These are phyloP conservation scores for Cettia cetti DNA, from an alignment of 2,113 vertebrate genomes.

Conservation along the genomic window DNA sequence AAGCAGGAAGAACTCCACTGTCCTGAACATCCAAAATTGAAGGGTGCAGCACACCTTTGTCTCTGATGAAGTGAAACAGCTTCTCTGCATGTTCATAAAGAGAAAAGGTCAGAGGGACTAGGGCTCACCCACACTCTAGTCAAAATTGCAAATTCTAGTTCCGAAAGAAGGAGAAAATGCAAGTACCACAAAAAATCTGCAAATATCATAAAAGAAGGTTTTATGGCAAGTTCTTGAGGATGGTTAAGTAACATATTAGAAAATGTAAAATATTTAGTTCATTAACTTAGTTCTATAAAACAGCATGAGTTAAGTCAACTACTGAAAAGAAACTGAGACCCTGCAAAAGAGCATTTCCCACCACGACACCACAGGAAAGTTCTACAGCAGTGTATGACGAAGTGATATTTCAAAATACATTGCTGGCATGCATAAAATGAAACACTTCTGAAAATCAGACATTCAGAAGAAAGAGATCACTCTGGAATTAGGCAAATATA, in stretches of 20 bases:
- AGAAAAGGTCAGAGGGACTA: not conserved
- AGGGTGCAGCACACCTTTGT: not conserved
- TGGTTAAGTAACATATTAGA: not conserved
- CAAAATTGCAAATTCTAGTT: not conserved
- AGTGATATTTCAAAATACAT: not conserved
- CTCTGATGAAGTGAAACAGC: not conserved
- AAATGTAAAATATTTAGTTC: not conserved
- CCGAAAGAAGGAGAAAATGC: not conserved
- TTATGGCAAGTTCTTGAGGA: not conserved
- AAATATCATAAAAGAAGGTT: not conserved
- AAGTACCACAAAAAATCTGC: not conserved
- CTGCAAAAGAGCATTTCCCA: not conserved
- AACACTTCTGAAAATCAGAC: not conserved
- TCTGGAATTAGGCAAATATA: not conserved
- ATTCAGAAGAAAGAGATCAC: not conserved
- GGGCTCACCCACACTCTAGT: not conserved
- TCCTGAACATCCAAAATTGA: not conserved
- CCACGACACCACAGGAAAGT: not conserved
- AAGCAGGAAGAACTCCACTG: not conserved
- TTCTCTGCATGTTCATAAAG: not conserved
- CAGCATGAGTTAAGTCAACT: not conserved
- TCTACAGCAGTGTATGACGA: not conserved
- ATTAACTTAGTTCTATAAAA: not conserved
- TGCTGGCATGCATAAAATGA: not conserved
- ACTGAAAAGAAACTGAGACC: not conserved